Percentiles rank a stretch among this genome's conserved stretches.
Conservation (phyloP, 2,113 vertebrate species). For the Rhegmatorhina hoffmannsi region DNA sequence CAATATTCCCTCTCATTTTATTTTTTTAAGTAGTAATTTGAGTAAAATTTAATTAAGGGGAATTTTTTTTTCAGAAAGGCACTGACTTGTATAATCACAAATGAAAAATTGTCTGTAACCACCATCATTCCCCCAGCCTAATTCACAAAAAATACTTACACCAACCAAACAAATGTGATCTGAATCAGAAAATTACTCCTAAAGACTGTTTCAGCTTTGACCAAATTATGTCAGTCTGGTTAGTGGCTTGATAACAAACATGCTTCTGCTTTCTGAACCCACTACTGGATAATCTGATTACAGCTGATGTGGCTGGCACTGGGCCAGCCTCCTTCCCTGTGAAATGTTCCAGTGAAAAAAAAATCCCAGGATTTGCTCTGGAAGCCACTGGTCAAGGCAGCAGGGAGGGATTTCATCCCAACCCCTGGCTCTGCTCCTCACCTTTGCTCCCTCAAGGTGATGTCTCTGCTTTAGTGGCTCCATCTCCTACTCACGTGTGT, state of each 20-base stretch:
- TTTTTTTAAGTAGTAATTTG: not conserved
- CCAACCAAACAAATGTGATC: constrained; percentile 32
- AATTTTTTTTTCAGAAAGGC: not conserved
- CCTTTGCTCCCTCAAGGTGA: not conserved
- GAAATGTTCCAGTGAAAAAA: not conserved
- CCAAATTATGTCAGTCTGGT: constrained; percentile 64
- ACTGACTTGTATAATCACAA: not conserved
- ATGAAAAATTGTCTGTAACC: not conserved
- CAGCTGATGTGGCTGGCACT: constrained; percentile 37
- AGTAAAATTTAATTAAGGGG: not conserved
- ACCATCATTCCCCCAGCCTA: not conserved
- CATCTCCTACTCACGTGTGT: not conserved
- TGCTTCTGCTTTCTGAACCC: constrained; percentile 66
- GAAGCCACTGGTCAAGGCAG: not conserved
- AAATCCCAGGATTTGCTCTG: not conserved
- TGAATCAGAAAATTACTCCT: constrained; percentile 32
- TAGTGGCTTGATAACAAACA: constrained; percentile 68
- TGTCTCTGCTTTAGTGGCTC: not conserved
- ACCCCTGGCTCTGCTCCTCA: not conserved
- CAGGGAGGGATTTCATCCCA: not conserved
- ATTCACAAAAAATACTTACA: constrained; percentile 49
- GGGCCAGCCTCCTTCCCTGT: constrained; percentile 38
- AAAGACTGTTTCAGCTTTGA: constrained; percentile 53
- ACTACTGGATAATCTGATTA: constrained; percentile 72
- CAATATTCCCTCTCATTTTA: not conserved